Base-by-base conservation (phyloP, 2,797 vertebrate species). In the Antrozous pallidus region DNA sequence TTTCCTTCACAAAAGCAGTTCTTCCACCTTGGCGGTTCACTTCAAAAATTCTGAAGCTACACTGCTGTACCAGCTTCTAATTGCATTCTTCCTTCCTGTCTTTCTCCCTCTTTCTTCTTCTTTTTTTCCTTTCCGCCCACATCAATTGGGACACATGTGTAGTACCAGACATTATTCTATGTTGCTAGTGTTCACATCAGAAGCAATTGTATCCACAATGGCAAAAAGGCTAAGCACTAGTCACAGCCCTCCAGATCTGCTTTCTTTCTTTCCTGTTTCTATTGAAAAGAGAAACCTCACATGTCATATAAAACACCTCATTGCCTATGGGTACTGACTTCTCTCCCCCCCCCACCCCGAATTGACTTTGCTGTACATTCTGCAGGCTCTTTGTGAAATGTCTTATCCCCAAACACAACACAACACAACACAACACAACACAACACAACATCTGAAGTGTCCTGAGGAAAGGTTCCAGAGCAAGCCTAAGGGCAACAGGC, bases 191-290 rank as follows among this genome's bases (percentile, higher is more conserved):
- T 89, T 93, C 85, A 92, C 1, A 1, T 77, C 54, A 70, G 73
- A 73, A 90, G 38, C 31, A 83, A n/a, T 70, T 81, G 28, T 45
- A 83, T 33, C 31, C 16, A 22, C 36, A 17, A 61, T 20, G 24
- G 26, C 54, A 63, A 49, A 40, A 92, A 69, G 31, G 22, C 36
- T 81, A 40, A 14, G 26, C 51, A 77, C 28, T 75, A 84, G 85
- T 49, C 89, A 28, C 69, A 94, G 24, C 16, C 38, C 36, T 81
- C 51, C 58, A 40, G 31, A 51, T 71, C 94, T 56, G 18, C 91
- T 77, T 88, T 77, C 69, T 85, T 96, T 93, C 77, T 83, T 88
- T 91, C 38, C 42, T 83, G 20, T 83, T 92, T 79, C 56, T 58
- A 63, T 20, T 75, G 58, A 93, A 93, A 95, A 83, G 69, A 61